A percentile compares a stretch with the other conserved stretches of the same genome.
Conservation (phyloP, 2,888 invertebrate species). For the Dolichopus griseipennis region DNA sequence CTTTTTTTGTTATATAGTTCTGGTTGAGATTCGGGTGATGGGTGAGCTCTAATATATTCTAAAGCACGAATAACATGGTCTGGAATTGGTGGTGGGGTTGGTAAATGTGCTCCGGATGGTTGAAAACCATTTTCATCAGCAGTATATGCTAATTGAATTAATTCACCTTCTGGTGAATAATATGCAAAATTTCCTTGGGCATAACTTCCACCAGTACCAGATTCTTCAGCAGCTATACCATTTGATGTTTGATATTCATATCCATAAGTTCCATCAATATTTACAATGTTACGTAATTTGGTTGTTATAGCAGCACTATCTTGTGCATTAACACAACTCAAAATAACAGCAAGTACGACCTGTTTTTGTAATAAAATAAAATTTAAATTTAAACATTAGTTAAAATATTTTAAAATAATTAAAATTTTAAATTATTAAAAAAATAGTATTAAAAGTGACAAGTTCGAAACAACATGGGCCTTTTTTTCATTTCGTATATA, state of each 20-base stretch:
- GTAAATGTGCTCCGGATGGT: slow-evolving; percentile 32
- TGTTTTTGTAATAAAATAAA: too few relatives aligned
- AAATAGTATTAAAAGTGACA: too few relatives aligned
- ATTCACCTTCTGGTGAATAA: slow-evolving; percentile 34
- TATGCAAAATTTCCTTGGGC: slow-evolving; percentile 29
- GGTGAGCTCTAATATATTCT: slow-evolving; percentile 36
- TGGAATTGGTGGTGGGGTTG: slow-evolving; percentile 38
- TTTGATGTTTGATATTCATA: slow-evolving; percentile 51
- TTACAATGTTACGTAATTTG: slow-evolving; percentile 13
- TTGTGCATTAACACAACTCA: slow-evolving; percentile 34
- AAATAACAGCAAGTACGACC: slow-evolving; percentile 26
- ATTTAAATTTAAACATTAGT: too few relatives aligned
- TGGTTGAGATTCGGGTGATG: slow-evolving; percentile 32
- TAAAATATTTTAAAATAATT: too few relatives aligned
- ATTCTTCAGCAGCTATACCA: slow-evolving; percentile 51
- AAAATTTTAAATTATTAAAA: too few relatives aligned
- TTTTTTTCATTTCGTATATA: too few relatives aligned
- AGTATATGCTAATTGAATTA: slow-evolving; percentile 27
- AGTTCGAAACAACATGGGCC: too few relatives aligned
- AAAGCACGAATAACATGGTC: slow-evolving; percentile 29
- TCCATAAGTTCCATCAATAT: slow-evolving; percentile 43
- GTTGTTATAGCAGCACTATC: slow-evolving; percentile 11
- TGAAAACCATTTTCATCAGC: slow-evolving; percentile 37
- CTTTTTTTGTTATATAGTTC: slow-evolving; percentile 20
- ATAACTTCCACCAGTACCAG: slow-evolving; percentile 47